Evolutionary conservation across 2,888 invertebrate species (phyloP).

Genomic region (Lasioglossum malachurum): DNA sequence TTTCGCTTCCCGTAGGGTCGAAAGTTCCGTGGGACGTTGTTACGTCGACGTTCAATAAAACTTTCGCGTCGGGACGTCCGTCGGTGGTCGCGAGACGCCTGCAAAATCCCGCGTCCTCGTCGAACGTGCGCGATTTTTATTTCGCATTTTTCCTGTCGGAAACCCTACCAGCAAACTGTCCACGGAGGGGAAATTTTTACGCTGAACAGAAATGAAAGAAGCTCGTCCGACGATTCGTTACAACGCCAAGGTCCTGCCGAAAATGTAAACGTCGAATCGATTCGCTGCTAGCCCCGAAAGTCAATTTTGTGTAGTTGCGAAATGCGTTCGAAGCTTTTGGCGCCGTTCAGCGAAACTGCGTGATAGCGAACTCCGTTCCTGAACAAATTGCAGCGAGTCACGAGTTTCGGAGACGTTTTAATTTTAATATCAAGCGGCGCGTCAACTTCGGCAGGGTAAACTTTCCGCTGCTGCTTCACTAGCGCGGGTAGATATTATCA

Average conservation of each 20-base stretch:
- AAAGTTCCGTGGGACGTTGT: constrained; percentile 16
- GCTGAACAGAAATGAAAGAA: not conserved
- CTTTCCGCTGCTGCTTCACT: not conserved
- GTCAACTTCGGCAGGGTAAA: not conserved
- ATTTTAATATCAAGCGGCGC: not conserved
- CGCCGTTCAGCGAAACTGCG: not conserved
- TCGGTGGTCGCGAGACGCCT: not conserved
- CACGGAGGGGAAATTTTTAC: not conserved
- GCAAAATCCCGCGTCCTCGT: not conserved
- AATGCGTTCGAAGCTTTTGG: constrained; percentile 41
- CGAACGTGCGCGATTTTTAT: not conserved
- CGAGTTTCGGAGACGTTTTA: not conserved
- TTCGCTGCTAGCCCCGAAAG: constrained; percentile 46
- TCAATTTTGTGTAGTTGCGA: constrained; percentile 55
- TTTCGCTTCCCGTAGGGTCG: not conserved
- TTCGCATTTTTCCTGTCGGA: not conserved
- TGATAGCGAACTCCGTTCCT: not conserved
- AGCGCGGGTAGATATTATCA: too few relatives aligned
- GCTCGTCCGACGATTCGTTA: not conserved
- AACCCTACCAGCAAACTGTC: not conserved
- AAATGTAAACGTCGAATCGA: constrained; percentile 31
- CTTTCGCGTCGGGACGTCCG: not conserved
- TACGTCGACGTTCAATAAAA: constrained; percentile 18
- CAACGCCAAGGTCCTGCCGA: not conserved
- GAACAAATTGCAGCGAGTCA: not conserved